Percentiles rank a stretch among this genome's conserved stretches.
These are phyloP conservation scores for Gastrophysa polygoni DNA, from an alignment of 2,888 invertebrate species.

Conservation along the genomic window DNA sequence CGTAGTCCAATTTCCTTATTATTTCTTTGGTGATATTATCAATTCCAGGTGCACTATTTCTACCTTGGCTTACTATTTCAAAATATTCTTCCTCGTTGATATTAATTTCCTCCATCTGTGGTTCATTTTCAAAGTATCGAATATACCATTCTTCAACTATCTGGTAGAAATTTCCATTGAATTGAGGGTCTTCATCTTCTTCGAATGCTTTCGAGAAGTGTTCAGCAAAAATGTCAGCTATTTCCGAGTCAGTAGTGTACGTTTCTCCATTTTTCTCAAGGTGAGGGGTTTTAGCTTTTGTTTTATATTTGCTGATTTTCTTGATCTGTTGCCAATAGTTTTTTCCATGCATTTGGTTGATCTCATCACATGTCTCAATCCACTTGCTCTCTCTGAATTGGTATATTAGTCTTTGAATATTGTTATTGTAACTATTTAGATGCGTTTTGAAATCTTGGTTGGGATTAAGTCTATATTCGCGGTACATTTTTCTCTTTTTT, in stretches of 20 bases:
- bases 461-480: conserved; percentile 1
- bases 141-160: conserved; percentile 3
- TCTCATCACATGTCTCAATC: conserved; percentile 17
- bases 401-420: conserved; percentile 6
- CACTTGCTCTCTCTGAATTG: too few species aligned
- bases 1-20: conserved; percentile 11
- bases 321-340: conserved; percentile 19
- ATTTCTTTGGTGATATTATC: conserved; percentile 15
- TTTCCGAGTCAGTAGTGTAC: background rate
- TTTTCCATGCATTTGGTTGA: conserved; percentile 12
- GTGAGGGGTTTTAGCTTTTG: conserved; percentile 5
- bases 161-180: background rate
- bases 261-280: conserved; percentile 2
- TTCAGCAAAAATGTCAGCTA: background rate
- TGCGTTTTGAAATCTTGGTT: conserved; percentile 6
- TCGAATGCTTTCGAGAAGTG: conserved; percentile 12
- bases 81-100: conserved; percentile 1
- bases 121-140: background rate
- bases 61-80: conserved; percentile 5
- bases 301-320: conserved; percentile 16
- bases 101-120: background rate
- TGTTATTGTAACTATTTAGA: conserved; percentile 2
- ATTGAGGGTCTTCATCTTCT: conserved; percentile 10
- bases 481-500: conserved; percentile 1
- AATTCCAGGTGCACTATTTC: conserved; percentile 15